Percentiles rank a stretch among this genome's conserved stretches.
Evolutionary conservation across 2,888 invertebrate species (phyloP).

Genomic region (Pachydiplax longipennis): DNA sequence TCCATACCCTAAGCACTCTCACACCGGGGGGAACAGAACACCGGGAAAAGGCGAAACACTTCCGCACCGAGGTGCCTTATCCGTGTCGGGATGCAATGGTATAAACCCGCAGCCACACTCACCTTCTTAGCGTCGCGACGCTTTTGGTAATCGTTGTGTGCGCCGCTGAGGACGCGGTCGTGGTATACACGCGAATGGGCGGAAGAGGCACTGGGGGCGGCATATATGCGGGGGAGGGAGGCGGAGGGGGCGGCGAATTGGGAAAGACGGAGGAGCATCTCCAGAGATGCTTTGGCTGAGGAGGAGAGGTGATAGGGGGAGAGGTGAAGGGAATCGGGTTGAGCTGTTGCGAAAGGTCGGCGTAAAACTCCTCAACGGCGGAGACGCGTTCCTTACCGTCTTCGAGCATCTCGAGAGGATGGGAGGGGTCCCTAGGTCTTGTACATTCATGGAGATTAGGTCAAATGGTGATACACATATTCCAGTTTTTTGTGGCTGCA

Average conservation of each 20-base stretch:
- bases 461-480: background rate
- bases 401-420: too few relatives aligned
- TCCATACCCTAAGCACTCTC: background rate
- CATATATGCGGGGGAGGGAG: conserved; percentile 37
- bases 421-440: background rate
- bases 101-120: background rate
- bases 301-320: background rate
- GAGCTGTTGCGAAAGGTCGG: background rate
- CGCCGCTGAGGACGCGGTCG: conserved; percentile 34
- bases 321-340: background rate
- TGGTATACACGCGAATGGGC: conserved; percentile 37
- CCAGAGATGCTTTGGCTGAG: background rate
- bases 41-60: background rate
- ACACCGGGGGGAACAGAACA: background rate
- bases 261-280: background rate
- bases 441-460: background rate
- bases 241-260: background rate
- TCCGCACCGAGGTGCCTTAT: background rate
- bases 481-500: background rate
- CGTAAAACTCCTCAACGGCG: too few relatives aligned
- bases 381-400: too few relatives aligned
- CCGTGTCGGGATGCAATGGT: background rate
- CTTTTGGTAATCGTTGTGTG: background rate
- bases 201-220: conserved; percentile 39
- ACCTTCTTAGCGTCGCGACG: background rate